Conservation (phyloP, 2,113 vertebrate genomes). For the Tychaedon coryphoeus region DNA sequence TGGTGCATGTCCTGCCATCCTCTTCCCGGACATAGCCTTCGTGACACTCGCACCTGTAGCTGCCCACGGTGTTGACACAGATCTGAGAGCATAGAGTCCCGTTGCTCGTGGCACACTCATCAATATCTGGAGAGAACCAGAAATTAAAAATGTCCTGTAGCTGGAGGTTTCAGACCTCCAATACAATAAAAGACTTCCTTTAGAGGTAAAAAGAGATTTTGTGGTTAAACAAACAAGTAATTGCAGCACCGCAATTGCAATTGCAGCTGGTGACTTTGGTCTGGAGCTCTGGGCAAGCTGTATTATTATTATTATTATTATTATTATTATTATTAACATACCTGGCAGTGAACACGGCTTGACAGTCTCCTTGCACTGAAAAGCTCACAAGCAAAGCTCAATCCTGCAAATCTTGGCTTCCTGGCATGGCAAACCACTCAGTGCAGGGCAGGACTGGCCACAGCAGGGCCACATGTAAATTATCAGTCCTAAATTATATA, state of each 20-base stretch:
- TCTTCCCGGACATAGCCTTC: constrained; percentile 85
- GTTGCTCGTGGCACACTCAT: constrained; percentile 86
- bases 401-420: neutral
- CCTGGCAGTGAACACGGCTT: neutral
- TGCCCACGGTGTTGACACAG: constrained; percentile 89
- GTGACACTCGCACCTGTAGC: constrained; percentile 90
- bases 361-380: neutral
- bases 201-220: neutral
- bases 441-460: neutral
- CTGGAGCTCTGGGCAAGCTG: neutral
- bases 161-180: neutral
- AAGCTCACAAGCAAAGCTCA: neutral
- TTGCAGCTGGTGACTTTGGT: neutral
- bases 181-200: neutral
- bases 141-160: neutral
- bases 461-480: neutral
- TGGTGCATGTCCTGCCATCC: constrained; percentile 86
- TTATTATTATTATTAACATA: neutral
- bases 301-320: neutral
- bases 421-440: accelerated
- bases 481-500: neutral
- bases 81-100: constrained; percentile 84
- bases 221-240: neutral
- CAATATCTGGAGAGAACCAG: constrained; percentile 79
- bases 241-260: accelerated